These are phyloP conservation scores for Carlito syrichta DNA, from an alignment of 2,113 vertebrate genomes.

Conservation along the genomic window DNA sequence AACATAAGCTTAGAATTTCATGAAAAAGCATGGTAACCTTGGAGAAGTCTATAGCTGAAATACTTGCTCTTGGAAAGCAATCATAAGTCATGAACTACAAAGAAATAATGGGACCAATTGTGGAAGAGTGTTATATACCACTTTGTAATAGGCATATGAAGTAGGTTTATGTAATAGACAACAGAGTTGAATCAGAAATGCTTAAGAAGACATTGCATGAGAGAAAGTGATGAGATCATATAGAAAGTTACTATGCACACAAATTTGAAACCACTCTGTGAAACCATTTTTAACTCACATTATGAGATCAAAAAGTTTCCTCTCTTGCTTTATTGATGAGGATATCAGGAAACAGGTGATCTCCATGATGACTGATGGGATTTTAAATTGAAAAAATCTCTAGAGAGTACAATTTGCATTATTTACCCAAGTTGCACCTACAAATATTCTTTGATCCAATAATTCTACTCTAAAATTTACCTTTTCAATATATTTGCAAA, in stretches of 20 bases:
- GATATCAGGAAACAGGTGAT: neutral
- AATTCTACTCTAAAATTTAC: neutral
- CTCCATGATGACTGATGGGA: neutral
- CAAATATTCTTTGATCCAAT: neutral
- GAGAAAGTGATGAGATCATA: neutral
- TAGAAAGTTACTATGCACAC: neutral
- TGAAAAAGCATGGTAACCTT: neutral
- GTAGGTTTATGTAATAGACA: too few relatives aligned
- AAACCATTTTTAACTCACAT: neutral
- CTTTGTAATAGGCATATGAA: neutral
- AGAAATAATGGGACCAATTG: neutral
- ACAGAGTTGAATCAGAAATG: neutral
- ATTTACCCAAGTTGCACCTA: neutral
- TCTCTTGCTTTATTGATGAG: neutral
- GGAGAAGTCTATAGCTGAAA: neutral
- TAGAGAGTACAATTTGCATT: neutral
- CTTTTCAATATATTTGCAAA: neutral
- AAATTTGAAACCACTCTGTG: neutral
- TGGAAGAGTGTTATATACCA: neutral
- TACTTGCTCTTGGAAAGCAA: neutral
- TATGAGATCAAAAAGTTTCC: neutral
- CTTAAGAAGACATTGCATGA: neutral
- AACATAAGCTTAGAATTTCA: neutral
- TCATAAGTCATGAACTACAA: neutral
- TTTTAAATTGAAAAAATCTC: neutral